These are phyloP conservation scores for Mugil cephalus DNA, from an alignment of 2,113 vertebrate species.

Conservation along the genomic window DNA sequence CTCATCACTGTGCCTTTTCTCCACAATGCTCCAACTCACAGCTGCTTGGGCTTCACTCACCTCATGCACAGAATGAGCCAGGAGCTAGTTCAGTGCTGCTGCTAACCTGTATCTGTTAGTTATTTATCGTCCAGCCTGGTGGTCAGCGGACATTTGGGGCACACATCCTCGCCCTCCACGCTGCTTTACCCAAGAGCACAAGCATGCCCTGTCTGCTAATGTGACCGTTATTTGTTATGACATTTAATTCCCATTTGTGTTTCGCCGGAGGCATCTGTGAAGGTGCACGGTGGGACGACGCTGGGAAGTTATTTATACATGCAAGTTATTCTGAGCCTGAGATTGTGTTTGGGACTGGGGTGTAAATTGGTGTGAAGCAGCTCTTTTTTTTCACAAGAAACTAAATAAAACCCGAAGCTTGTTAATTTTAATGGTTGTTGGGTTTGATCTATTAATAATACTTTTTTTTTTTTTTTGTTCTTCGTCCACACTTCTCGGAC, in stretches of 20 bases:
- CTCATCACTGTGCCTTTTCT: slow-evolving; percentile 21
- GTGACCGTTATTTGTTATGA: slow-evolving; percentile 60
- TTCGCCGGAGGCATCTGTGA: slow-evolving; percentile 27
- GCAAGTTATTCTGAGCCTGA: slow-evolving; percentile 41
- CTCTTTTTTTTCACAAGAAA: slow-evolving; percentile 24
- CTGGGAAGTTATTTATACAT: slow-evolving; percentile 41
- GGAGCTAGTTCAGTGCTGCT: slow-evolving; percentile 23
- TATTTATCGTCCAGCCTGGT: slow-evolving; percentile 24
- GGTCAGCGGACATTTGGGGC: slow-evolving; percentile 4
- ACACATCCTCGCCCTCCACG: background rate
- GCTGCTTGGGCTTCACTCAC: slow-evolving; percentile 23
- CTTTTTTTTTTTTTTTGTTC: slow-evolving; percentile 2
- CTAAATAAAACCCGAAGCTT: slow-evolving; percentile 16
- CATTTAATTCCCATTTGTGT: slow-evolving; percentile 55
- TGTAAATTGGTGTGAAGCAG: slow-evolving; percentile 19
- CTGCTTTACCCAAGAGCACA: slow-evolving; percentile 20
- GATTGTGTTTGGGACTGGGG: slow-evolving; percentile 14
- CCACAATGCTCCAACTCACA: slow-evolving; percentile 29
- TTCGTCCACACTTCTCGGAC: background rate
- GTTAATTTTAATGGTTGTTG: slow-evolving; percentile 1
- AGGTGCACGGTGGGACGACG: slow-evolving; percentile 27
- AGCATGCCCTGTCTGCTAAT: slow-evolving; percentile 13
- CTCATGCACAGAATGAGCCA: background rate
- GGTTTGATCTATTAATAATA: background rate
- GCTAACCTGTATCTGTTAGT: slow-evolving; percentile 6